Conservation (phyloP, 2,797 vertebrate genomes). For the Hozukius guyotensis region DNA sequence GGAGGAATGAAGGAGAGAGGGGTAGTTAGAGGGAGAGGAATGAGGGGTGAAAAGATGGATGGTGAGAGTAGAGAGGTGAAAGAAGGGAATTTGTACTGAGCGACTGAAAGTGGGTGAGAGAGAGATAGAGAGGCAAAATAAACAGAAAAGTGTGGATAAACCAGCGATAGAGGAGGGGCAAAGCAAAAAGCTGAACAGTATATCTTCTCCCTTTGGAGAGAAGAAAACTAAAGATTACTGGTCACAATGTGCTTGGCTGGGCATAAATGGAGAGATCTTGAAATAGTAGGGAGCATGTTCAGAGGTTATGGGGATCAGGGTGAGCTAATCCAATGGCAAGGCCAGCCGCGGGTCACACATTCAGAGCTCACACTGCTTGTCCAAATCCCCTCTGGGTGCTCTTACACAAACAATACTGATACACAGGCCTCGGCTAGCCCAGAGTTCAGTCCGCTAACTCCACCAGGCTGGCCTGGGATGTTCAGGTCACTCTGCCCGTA, state of each 20-base stretch:
- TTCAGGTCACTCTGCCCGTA: conserved; percentile 58
- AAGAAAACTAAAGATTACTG: conserved; percentile 79
- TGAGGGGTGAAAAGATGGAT: conserved; percentile 47
- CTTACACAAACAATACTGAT: conserved; percentile 68
- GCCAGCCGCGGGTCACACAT: conserved; percentile 71
- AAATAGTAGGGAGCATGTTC: conserved; percentile 72
- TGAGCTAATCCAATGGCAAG: conserved; percentile 77
- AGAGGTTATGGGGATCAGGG: conserved; percentile 72
- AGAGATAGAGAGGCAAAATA: conserved; percentile 50
- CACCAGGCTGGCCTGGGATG: conserved; percentile 41
- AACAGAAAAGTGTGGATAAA: conserved; percentile 66
- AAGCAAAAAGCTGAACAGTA: conserved; percentile 57
- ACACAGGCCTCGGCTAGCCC: conserved; percentile 31
- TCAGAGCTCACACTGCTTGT: conserved; percentile 61
- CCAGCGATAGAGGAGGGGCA: conserved; percentile 33
- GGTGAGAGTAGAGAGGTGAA: conserved; percentile 52
- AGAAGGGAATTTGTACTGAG: conserved; percentile 59
- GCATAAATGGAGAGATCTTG: conserved; percentile 75
- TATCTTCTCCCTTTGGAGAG: conserved; percentile 64
- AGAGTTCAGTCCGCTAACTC: conserved; percentile 60
- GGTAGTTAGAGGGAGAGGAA: conserved; percentile 51
- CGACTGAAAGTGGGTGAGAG: conserved; percentile 35
- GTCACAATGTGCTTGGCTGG: conserved; percentile 77
- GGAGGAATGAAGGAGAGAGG: conserved; percentile 43
- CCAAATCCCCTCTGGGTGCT: conserved; percentile 68